Evolutionary conservation across 2,888 invertebrate genomes (phyloP).

Genomic region (Idaea aversata): DNA sequence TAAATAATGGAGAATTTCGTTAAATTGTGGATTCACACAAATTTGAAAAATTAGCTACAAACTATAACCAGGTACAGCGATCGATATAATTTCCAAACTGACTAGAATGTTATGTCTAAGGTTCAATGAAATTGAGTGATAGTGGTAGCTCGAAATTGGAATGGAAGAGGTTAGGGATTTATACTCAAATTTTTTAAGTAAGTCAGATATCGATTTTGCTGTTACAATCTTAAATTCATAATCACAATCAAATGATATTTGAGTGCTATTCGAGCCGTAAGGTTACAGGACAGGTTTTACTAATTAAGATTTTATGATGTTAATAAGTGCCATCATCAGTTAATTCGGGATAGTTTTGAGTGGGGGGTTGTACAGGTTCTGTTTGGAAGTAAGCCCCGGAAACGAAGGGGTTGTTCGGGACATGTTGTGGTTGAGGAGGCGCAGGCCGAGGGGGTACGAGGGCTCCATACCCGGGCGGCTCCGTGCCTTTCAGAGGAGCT

Average conservation of each 20-base stretch:
- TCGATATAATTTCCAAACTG: slow-evolving; percentile 29
- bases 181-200: no score
- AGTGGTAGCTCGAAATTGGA: background rate
- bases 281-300: no score
- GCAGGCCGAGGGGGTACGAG: slow-evolving; percentile 64
- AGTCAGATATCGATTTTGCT: no score
- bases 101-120: slow-evolving; percentile 19
- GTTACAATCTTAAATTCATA: no score
- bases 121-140: background rate
- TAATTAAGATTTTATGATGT: slow-evolving; percentile 7
- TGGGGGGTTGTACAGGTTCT: slow-evolving; percentile 83
- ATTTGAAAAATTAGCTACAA: slow-evolving; percentile 18
- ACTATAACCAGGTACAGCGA: slow-evolving; percentile 30
- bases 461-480: slow-evolving; percentile 64
- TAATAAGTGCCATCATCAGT: slow-evolving; percentile 66
- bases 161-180: no score
- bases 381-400: slow-evolving; percentile 82
- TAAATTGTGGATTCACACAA: slow-evolving; percentile 10
- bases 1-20: slow-evolving; percentile 15
- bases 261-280: no score
- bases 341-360: slow-evolving; percentile 76
- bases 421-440: slow-evolving; percentile 79
- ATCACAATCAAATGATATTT: no score
- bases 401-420: slow-evolving; percentile 80
- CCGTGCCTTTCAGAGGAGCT: slow-evolving; percentile 59